phyloP scores from a whole-genome alignment of 2,113 vertebrate species.

The Ceuthmochares aereus region DNA sequence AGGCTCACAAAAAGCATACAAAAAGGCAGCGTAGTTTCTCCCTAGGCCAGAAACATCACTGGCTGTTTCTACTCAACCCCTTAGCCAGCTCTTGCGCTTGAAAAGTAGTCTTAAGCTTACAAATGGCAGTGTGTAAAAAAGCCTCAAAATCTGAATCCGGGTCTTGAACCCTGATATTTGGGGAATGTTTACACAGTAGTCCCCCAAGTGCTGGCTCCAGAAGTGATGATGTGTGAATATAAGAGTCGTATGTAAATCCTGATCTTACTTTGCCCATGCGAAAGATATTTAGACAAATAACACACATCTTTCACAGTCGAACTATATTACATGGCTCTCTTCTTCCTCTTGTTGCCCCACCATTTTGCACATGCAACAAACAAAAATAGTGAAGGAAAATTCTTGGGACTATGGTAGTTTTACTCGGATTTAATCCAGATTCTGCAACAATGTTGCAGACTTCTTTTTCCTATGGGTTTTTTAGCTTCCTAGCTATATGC shows the following conservation, averaged over 20 bases:
- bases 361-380: not conserved
- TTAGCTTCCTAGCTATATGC: not conserved
- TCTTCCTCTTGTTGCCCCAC: not conserved
- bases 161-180: not conserved
- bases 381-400: not conserved
- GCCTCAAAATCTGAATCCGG: not conserved
- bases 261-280: not conserved
- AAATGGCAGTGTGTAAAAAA: not conserved
- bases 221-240: accelerated
- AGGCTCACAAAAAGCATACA: not conserved
- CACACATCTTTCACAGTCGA: not conserved
- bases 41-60: not conserved
- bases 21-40: not conserved
- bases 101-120: not conserved
- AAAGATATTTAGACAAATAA: not conserved
- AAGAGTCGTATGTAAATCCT: not conserved
- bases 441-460: not conserved
- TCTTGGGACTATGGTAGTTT: not conserved
- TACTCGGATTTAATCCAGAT: not conserved
- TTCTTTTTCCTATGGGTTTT: not conserved
- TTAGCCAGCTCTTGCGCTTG: not conserved
- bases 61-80: not conserved
- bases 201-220: not conserved
- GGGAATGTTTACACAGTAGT: not conserved
- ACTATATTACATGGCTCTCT: not conserved